Conservation (phyloP, 2,888 invertebrate species). For the Agrilus biguttatus region DNA sequence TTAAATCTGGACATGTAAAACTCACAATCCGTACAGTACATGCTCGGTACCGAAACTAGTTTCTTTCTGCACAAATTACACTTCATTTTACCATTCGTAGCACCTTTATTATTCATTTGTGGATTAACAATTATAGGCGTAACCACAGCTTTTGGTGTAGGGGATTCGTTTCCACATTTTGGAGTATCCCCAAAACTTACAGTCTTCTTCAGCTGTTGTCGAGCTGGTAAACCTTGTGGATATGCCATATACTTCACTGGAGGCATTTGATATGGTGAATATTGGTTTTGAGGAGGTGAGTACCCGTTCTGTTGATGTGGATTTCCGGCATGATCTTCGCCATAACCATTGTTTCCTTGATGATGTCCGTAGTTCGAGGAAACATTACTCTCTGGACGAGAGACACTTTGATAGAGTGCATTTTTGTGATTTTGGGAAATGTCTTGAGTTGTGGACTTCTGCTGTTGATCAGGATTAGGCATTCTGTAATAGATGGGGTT, state of each 20-base stretch:
- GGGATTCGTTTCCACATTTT: constrained; percentile 39
- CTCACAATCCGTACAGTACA: constrained; percentile 83
- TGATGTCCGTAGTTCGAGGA: neutral
- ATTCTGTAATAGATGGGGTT: no score
- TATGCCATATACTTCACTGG: constrained; percentile 34
- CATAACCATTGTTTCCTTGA: constrained; percentile 2
- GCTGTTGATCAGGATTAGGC: neutral
- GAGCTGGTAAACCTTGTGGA: constrained; percentile 46
- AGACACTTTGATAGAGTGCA: constrained; percentile 19
- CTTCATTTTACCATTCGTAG: constrained; percentile 41
- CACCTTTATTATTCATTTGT: constrained; percentile 20
- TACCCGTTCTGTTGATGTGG: neutral
- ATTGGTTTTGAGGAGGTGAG: constrained; percentile 16
- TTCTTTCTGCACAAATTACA: constrained; percentile 84
- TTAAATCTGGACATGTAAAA: constrained; percentile 82
- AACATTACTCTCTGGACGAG: constrained; percentile 11
- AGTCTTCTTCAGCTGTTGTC: constrained; percentile 47
- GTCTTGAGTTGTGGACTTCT: constrained; percentile 12
- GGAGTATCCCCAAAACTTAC: constrained; percentile 62
- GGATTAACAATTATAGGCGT: constrained; percentile 28
- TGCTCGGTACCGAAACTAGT: constrained; percentile 57
- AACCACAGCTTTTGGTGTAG: constrained; percentile 24
- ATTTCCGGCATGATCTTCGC: neutral
- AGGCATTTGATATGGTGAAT: constrained; percentile 41
- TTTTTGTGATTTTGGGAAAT: constrained; percentile 8